Evolutionary conservation across 2,113 vertebrate genomes (phyloP), one percentile per base, ranked within the genome.

Genomic region (Anoplopoma fimbria): DNA sequence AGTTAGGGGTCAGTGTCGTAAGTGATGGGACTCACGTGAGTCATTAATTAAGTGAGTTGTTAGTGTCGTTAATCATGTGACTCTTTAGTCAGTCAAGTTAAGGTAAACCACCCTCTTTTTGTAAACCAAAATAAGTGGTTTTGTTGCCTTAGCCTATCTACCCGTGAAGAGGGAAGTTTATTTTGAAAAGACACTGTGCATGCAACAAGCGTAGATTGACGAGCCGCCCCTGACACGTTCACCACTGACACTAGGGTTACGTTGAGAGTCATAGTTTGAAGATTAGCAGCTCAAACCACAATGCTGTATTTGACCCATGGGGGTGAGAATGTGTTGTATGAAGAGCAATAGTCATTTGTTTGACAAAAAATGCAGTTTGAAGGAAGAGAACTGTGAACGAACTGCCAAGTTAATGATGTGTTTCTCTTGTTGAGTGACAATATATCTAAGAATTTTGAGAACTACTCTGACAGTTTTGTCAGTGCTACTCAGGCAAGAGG

Each of bases 401-500:
- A 76, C 27, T 10, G n/a, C 31, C 60, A 23, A 19, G 65, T 53
- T 69, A 42, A 14, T 67, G 53, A 65, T 27, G 31, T 34, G 68
- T 36, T 53, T n/a, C 31, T 53, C 21, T 53, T 25, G 47, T 53
- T 70, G 47, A 53, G 31, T 34, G 75, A 55, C 21, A 61, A 5
- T 33, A 34, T 33, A 42, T 70, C 58, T 8, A 33, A 38, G 14
- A n/a, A 47, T 36, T 34, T 2, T 10, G 9, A 64, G n/a, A 62
- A 73, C 58, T 12, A 27, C 9, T 13, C 45, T 25, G 31, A 72
- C 79, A 64, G 45, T 38, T 55, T 19, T 65, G 65, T 77, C 77
- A 82, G 47, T 19, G 61, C 55, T 55, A 21, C 33, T 83, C 57
- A 72, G 42, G 81, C 58, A 69, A 29, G 47, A 45, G 27, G 42